A percentile compares a stretch with the other conserved stretches of the same genome.
These are phyloP conservation scores for Trachelus iudaicus DNA, from an alignment of 2,888 invertebrate genomes.

Conservation along the genomic window DNA sequence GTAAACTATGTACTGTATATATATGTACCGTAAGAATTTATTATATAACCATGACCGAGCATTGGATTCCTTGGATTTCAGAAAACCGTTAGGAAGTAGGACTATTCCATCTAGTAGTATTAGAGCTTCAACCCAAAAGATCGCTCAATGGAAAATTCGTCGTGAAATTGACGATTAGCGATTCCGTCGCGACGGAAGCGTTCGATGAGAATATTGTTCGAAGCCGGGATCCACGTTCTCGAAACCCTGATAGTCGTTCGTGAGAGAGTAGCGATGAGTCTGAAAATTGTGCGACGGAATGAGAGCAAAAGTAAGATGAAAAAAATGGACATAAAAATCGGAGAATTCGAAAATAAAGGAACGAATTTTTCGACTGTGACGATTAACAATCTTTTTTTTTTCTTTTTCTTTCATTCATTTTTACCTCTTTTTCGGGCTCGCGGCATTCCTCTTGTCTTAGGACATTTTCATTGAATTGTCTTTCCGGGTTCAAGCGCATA, in stretches of 20 bases:
- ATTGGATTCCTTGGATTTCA: neutral
- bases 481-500: neutral
- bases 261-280: neutral
- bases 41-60: neutral
- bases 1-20: neutral
- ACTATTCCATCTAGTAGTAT: neutral
- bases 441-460: neutral
- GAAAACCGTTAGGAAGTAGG: neutral
- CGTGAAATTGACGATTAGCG: constrained; percentile 45
- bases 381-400: constrained; percentile 9
- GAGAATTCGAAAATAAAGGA: neutral
- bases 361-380: neutral
- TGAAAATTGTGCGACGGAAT: neutral
- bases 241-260: constrained; percentile 20
- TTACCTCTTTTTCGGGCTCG: neutral
- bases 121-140: neutral
- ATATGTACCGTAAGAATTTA: neutral
- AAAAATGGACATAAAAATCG: neutral
- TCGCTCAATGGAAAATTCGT: constrained; percentile 37
- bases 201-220: neutral
- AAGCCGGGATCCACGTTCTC: constrained; percentile 33
- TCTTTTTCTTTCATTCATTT: neutral
- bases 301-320: neutral
- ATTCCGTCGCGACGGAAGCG: constrained; percentile 23
- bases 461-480: neutral